Percentiles rank a stretch among this genome's conserved stretches.
These are phyloP conservation scores for Serripes groenlandicus DNA, from an alignment of 2,888 invertebrate genomes.

Conservation along the genomic window DNA sequence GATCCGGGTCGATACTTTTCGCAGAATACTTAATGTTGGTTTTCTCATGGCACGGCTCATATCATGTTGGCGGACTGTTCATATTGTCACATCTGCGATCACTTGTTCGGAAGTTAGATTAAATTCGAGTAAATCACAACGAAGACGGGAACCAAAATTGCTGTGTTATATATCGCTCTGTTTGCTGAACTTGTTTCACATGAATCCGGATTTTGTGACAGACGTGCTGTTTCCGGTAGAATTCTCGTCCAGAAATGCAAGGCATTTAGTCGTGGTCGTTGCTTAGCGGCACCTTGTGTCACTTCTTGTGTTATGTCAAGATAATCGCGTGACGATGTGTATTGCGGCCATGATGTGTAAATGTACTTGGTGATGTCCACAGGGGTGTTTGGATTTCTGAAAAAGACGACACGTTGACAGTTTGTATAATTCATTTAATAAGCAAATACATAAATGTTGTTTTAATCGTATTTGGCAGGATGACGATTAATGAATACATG, in stretches of 20 bases:
- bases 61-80: too few relatives aligned
- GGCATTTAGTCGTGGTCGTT: neutral
- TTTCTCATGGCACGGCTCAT: too few relatives aligned
- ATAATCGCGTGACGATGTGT: neutral
- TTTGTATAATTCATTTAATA: neutral
- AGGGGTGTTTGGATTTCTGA: slow-evolving; percentile 38
- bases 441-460: neutral
- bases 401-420: neutral
- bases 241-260: neutral
- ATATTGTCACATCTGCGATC: too few relatives aligned
- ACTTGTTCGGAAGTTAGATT: too few relatives aligned
- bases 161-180: too few relatives aligned
- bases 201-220: neutral
- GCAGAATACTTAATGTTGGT: too few relatives aligned
- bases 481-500: neutral
- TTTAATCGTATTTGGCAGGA: neutral
- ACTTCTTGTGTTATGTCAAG: neutral
- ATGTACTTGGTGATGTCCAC: slow-evolving; percentile 21
- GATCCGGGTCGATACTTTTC: too few relatives aligned
- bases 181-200: slow-evolving; percentile 7
- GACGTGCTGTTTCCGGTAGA: neutral
- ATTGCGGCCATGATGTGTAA: slow-evolving; percentile 25
- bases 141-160: too few relatives aligned
- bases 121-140: too few relatives aligned
- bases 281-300: neutral